Percentiles rank a stretch among this genome's conserved stretches.
Conservation (phyloP, 2,113 vertebrate species). For the Eretmochelys imbricata region DNA sequence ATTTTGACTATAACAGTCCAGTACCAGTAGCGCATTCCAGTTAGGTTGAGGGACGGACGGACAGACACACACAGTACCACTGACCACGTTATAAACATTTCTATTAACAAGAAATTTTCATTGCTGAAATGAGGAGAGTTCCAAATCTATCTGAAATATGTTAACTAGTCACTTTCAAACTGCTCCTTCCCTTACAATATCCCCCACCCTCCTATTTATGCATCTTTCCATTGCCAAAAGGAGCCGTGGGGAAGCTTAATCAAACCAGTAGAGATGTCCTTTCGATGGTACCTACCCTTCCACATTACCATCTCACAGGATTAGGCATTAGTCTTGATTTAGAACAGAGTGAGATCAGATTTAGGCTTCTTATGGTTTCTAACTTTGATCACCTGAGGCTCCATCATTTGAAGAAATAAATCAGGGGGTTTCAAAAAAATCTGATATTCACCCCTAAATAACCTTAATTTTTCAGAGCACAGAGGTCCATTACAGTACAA, state of each 20-base stretch:
- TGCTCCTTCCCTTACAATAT: neutral
- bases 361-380: neutral
- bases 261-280: neutral
- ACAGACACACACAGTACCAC: neutral
- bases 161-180: neutral
- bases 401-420: neutral
- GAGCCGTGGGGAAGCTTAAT: neutral
- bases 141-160: neutral
- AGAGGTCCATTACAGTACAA: neutral
- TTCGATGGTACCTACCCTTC: neutral
- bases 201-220: neutral
- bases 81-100: neutral
- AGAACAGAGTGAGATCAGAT: neutral
- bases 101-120: neutral
- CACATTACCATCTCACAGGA: neutral
- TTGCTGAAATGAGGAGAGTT: neutral
- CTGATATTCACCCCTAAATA: neutral
- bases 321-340: neutral
- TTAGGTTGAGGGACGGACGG: neutral
- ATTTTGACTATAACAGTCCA: neutral
- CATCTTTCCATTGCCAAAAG: neutral
- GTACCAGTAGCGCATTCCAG: neutral
- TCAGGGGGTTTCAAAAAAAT: neutral
- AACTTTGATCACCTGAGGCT: neutral
- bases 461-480: neutral